phyloP scores from a whole-genome alignment of 2,797 vertebrate species.

The Acipenser transmontanus region DNA sequence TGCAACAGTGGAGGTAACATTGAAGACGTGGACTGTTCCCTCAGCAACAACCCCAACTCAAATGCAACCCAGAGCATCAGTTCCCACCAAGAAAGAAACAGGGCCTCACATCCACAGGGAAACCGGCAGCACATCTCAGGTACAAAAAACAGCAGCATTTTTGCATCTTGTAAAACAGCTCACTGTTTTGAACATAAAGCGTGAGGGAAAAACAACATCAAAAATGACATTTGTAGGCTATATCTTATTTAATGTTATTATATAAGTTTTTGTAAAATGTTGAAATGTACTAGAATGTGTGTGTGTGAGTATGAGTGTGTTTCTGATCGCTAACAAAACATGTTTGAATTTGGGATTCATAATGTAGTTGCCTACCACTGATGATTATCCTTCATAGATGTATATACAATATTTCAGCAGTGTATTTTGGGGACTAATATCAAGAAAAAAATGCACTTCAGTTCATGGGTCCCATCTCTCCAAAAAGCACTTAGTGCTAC shows the following conservation, averaged over 20 bases:
- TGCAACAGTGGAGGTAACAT: slow-evolving; percentile 71
- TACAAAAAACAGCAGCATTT: slow-evolving; percentile 22
- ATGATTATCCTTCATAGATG: no score
- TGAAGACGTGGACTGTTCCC: slow-evolving; percentile 72
- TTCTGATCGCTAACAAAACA: background rate
- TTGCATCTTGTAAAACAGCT: background rate
- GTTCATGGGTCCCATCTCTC: no score
- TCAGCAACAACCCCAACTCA: slow-evolving; percentile 60
- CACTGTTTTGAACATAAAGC: background rate
- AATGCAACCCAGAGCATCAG: slow-evolving; percentile 76
- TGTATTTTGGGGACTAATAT: no score
- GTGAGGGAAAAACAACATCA: background rate
- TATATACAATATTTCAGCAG: no score
- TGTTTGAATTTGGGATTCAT: no score
- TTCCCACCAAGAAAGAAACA: slow-evolving; percentile 62
- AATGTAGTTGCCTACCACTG: no score
- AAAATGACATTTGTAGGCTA: background rate
- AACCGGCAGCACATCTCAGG: slow-evolving; percentile 57
- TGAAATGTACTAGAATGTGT: no score
- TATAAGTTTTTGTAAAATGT: no score
- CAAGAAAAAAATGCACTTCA: no score
- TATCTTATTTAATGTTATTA: no score
- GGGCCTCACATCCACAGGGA: slow-evolving; percentile 47
- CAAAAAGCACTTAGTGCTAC: no score
- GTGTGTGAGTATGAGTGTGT: background rate